Conservation (phyloP, 2,113 vertebrate species). For the Acanthochromis polyacanthus region DNA sequence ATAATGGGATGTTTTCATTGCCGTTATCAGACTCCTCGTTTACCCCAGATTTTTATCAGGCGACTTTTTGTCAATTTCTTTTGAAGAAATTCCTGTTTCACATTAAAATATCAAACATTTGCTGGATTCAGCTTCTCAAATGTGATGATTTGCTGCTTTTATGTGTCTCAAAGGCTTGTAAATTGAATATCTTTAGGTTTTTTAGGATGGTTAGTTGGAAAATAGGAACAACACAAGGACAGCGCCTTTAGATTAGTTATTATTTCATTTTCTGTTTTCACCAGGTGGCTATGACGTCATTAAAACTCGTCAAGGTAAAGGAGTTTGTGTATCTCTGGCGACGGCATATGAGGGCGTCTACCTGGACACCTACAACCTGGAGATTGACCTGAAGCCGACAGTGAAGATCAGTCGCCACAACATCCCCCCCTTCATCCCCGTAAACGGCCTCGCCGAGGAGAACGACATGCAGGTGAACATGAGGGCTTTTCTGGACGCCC, state of each 20-base stretch:
- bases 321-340: slow-evolving; percentile 75
- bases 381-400: slow-evolving; percentile 70
- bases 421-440: slow-evolving; percentile 82
- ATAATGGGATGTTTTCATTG: neutral
- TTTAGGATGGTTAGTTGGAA: too few relatives aligned
- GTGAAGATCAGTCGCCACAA: slow-evolving; percentile 81
- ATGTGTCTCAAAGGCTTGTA: too few relatives aligned
- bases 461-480: slow-evolving; percentile 69
- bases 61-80: too few relatives aligned
- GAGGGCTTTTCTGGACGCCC: slow-evolving; percentile 70
- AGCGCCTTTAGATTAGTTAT: too few relatives aligned
- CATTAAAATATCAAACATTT: too few relatives aligned
- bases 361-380: slow-evolving; percentile 83
- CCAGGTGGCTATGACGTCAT: slow-evolving; percentile 81
- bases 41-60: too few relatives aligned
- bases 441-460: slow-evolving; percentile 68
- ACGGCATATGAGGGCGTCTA: slow-evolving; percentile 78
- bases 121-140: too few relatives aligned
- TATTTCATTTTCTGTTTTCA: neutral
- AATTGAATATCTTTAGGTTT: too few relatives aligned
- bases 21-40: too few relatives aligned
- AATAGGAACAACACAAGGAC: too few relatives aligned
- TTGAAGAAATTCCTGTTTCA: too few relatives aligned
- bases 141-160: too few relatives aligned
- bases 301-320: slow-evolving; percentile 70